Evolutionary conservation across 2,113 vertebrate species (phyloP), one percentile per base, ranked within the genome.

Genomic region (Macrotis lagotis): DNA sequence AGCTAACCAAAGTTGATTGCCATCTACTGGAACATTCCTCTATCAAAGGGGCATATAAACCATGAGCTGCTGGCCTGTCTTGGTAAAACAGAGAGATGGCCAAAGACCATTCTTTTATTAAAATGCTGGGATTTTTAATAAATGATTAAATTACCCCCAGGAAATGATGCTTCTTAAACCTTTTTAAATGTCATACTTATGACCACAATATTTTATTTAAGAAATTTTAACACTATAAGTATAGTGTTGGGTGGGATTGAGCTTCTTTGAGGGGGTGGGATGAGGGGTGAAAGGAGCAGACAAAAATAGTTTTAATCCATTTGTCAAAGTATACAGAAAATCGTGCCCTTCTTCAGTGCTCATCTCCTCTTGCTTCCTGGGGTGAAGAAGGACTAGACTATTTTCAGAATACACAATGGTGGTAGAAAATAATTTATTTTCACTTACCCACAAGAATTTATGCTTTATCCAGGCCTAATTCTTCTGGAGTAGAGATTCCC

Each of bases 401-500:
- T 48, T 50, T 90, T 90, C 19, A 90, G 48, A 50, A 48, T 49
- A 48, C 48, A 90, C 1, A 48, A 49, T 26, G 25, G 14, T 51
- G 66, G 8, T 28, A 50, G 48, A 49, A 50, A 48, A 89, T 25
- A 11, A 28, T 48, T 89, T 89, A 48, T 89, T 49, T 89, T 49
- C 24, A 44, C 28, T 98, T 98, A 99, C 98, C 98, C 0, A 3
- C 49, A n/a, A 50, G 52, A 25, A 5, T 97, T 98, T 99, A 99
- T 59, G 98, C 97, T 98, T 99, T 99, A 97, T 99, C 99, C 91
- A 99, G 99, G 94, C 99, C 99, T 90, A 99, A 98, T 93, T 99
- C 99, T 96, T 99, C 99, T 96, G 99, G 99, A 97, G 99, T 99
- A 92, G 99, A 99, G 98, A 99, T 99, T 96, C 99, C 99, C 91